Evolutionary conservation across 2,888 invertebrate species (phyloP).

Genomic region (Drosophila aldrichi): DNA sequence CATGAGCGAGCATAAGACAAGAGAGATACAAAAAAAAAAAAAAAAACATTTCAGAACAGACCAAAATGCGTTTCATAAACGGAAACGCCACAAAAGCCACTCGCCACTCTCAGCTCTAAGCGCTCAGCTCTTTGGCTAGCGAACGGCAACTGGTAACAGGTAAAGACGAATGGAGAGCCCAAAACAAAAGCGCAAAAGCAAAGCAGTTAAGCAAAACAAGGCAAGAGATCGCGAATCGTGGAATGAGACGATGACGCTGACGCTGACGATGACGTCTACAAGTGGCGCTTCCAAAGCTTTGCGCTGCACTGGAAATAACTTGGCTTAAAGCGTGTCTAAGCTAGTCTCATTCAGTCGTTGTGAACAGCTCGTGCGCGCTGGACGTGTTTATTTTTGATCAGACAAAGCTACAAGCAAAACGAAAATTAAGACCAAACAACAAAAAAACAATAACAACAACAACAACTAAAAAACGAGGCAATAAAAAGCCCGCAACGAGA

Average conservation of each 20-base stretch:
- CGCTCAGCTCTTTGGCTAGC: slow-evolving; percentile 1
- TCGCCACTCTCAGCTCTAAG: slow-evolving; percentile 16
- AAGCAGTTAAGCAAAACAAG: slow-evolving; percentile 67
- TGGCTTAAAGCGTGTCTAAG: slow-evolving; percentile 44
- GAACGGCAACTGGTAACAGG: slow-evolving; percentile 1
- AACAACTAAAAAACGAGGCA: slow-evolving; percentile 41
- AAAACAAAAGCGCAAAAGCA: slow-evolving; percentile 64
- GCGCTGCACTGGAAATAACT: slow-evolving; percentile 41
- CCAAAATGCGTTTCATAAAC: slow-evolving; percentile 52
- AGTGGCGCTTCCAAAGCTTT: slow-evolving; percentile 63
- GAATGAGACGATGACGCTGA: slow-evolving; percentile 52
- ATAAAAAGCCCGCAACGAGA: slow-evolving; percentile 47
- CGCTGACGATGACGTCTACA: slow-evolving; percentile 68
- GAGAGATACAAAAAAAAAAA: neutral
- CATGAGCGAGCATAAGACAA: neutral
- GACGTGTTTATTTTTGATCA: slow-evolving; percentile 58
- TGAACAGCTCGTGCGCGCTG: slow-evolving; percentile 73
- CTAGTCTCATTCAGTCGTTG: slow-evolving; percentile 66
- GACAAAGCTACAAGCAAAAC: slow-evolving; percentile 17
- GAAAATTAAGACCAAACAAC: neutral
- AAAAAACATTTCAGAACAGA: slow-evolving; percentile 22
- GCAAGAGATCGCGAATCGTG: slow-evolving; percentile 64
- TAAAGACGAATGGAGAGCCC: slow-evolving; percentile 58
- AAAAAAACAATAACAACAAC: slow-evolving; percentile 13
- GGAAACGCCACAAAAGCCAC: slow-evolving; percentile 59